Base-by-base conservation (phyloP, 1,140 invertebrate genomes). In the Euwallacea similis region DNA sequence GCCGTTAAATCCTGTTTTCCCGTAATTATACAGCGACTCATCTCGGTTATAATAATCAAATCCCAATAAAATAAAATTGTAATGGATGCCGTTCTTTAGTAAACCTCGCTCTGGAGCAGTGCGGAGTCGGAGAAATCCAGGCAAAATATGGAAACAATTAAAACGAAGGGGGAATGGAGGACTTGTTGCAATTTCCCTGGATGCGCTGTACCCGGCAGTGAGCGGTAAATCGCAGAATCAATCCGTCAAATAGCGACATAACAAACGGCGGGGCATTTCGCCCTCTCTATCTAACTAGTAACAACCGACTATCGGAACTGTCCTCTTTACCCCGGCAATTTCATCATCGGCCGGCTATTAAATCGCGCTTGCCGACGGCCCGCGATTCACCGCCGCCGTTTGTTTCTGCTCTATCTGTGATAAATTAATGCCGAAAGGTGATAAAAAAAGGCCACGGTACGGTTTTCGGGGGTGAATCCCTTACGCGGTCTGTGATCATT, bases 191-290 rank as follows among this genome's bases (percentile, higher is more conserved):
- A 72, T 72, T 64, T 64, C 63, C 65, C 66, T 68, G 66, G 71
- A 68, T 68, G 65, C 72, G 66, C 66, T 66, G 66, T 73, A 64
- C 72, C 67, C 62, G 55, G 62, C 63, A 73, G 66, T 55, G 61
- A 69, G 67, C 70, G 67, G 70, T 74, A 67, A 74, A 74, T 74
- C 73, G 73, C 66, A 72, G 73, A 68, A 74, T 74, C 73, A 74
- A 72, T 74, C 73, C 70, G 70, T 74, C 73, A 74, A 74, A 74
- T 72, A 72, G 70, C 73, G 73, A 72, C 70, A 71, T 71, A 71
- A 74, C 70, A 72, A 72, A 72, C 71, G 66, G 71, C 65, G 64
- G 71, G 71, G 63, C 71, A 73, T 75, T 70, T 75, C 50, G 59
- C 69, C 66, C 58, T 73, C 71, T 75, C 71, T 70, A 68, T 75